A percentile compares a stretch with the other conserved stretches of the same genome.
Conservation (phyloP, 2,113 vertebrate species). For the Pristiophorus japonicus region DNA sequence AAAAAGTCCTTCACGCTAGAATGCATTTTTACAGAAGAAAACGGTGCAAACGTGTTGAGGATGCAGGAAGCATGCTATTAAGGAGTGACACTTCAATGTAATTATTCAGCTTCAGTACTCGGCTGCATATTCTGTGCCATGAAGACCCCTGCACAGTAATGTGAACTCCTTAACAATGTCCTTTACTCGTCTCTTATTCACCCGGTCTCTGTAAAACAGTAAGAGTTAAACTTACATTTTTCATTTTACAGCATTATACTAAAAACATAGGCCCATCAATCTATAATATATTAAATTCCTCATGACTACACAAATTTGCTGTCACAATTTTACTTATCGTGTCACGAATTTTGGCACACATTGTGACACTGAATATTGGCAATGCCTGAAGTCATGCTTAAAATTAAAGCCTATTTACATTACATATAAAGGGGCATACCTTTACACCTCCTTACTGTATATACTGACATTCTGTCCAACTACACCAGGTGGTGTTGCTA, state of each 20-base stretch:
- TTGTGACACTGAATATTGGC: background rate
- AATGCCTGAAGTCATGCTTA: background rate
- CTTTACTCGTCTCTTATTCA: conserved; percentile 93
- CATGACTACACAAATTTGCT: background rate
- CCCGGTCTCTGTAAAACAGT: conserved; percentile 73
- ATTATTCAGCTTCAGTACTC: conserved; percentile 73
- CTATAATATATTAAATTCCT: background rate
- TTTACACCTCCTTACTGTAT: background rate
- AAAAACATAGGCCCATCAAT: background rate
- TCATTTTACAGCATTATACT: background rate
- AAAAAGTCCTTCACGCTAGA: conserved; percentile 9
- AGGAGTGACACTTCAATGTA: conserved; percentile 11
- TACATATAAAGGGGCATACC: background rate
- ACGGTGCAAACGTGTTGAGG: conserved; percentile 33
- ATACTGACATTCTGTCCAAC: background rate
- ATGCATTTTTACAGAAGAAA: conserved; percentile 36
- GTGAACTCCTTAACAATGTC: conserved; percentile 99
- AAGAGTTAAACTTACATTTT: background rate
- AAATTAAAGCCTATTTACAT: background rate
- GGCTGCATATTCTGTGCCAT: conserved; percentile 94
- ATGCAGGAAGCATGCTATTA: conserved; percentile 33
- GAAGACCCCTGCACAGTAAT: conserved; percentile 87
- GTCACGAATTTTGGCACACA: background rate
- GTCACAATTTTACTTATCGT: background rate
- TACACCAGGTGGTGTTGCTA: background rate